Evolutionary conservation across 2,797 vertebrate species (phyloP), one percentile per base, ranked within the genome.

Genomic region (Chanos chanos): DNA sequence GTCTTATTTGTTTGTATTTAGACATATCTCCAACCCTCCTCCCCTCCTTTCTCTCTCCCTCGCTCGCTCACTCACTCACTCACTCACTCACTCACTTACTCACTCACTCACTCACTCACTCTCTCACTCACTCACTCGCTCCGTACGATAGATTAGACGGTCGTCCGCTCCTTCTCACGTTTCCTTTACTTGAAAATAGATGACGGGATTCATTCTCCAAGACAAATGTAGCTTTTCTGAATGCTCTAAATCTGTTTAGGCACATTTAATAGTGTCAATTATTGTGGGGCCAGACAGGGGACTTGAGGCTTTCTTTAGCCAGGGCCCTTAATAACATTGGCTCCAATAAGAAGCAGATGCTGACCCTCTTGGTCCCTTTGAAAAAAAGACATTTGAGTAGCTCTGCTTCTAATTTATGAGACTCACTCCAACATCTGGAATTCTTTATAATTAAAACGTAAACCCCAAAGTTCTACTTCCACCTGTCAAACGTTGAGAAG

Each of bases 401-500:
- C 87, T 94, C 94, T 97, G 95, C 91, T 93, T 96, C 93, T 96
- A 93, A 97, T 99, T 96, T 96, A 94, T 87, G 85, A 85, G 87
- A 81, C 90, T 80, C 89, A 85, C 91, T 92, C 89, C 90, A n/a
- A 94, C 96, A 97, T 99, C 95, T 99, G 95, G 94, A 96, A 94
- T 95, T 92, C 91, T 90, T 98, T 98, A 97, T 94, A 96, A 98
- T 98, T 97, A 96, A 96, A 96, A 95, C 92, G 81, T 93, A 94
- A 96, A 94, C 94, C 93, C 89, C 89, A 90, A 89, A 90, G 92
- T 94, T 94, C 92, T 93, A 93, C 92, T 97, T 99, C 95, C 96
- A 98, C 94, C 95, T 99, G 95, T 96, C 95, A 96, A 93, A 96
- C 84, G 92, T 91, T 94, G 92, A 95, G 94, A 94, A 94, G 94